Evolutionary conservation across 2,113 vertebrate species (phyloP), one percentile per base, ranked within the genome.

Genomic region (Coryphaenoides rupestris): DNA sequence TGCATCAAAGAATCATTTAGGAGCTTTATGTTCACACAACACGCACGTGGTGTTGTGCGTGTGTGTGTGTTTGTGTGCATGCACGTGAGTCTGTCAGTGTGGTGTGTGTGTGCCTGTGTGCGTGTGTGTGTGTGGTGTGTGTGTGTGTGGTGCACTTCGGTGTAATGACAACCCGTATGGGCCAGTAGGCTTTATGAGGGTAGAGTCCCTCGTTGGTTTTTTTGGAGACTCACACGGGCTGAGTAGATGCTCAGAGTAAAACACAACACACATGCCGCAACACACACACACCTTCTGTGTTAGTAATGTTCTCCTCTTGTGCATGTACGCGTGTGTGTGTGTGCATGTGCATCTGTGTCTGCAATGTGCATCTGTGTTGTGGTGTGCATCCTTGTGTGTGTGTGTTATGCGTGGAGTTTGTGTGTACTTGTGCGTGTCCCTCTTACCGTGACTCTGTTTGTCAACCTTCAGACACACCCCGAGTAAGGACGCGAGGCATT

Each of bases 231-330:
- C 59, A 69, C 47, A 50, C 13, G 17, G 15, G 17, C 47, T 56
- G 60, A 68, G 60, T 62, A 54, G 73, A 74, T 55, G 58, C 62
- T 65, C 66, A 55, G 60, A n/a, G 60, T 73, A 69, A 69, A 72
- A 60, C 73, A 68, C 58, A n/a, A 60, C 19, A 60, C 47, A 33
- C 28, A 72, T 47, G 55, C 59, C 66, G 53, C 60, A 61, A 33
- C 69, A 69, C 74, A 58, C 73, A 68, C 19, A 62, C 46, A 28
- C 24, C 58, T 74, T 28, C 46, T 66, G 66, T 19, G 53, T 56
- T 46, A 53, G 33, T 40, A 40, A 40, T 40, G 13, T 1, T 19
- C 16, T 14, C n/a, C 46, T 19, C 3, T 24, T 3, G 13, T 45
- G 12, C 46, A 52, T 64, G 62, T 26, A 47, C 28, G 61, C 53